Base-by-base conservation (phyloP, 2,113 vertebrate species). In the Casuarius casuarius region DNA sequence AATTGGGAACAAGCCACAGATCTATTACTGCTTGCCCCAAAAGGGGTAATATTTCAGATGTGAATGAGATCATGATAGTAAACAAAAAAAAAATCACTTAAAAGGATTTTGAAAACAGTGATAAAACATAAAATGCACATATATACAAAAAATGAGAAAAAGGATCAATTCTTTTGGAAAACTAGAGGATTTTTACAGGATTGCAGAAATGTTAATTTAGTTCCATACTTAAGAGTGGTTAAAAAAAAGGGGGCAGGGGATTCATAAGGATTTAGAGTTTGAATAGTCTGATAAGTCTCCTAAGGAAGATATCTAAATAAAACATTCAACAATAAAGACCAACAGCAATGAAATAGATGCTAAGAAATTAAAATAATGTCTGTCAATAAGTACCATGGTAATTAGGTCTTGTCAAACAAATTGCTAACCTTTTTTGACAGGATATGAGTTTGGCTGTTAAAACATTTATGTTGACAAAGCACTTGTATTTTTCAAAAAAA, bases 191-290 rank as follows among this genome's bases (percentile, higher is more conserved):
- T 91, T 72, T 46, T 70, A 66, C 9, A 51, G 21, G 7, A 80
- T 73, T 66, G 77, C 12, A 94, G 66, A 75, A 89, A 73, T 4
- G 2, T 54, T 65, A 46, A 85, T 51, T 59, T 49, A 3, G 8
- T 68, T 82, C 29, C 33, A 62, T 8, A 35, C 8, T 81, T 71
- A 68, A 7, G 70, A 92, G 20, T 23, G 38, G 12, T 66, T 74
- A n/a, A 58, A 61, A 35, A 4, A 31, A 21, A 6, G n/a, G 0
- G 5, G 7, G 3, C 2, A 5, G 9, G 10, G 15, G 21, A 7
- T 35, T 73, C 21, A 72, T 80, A 72, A 75, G 4, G 22, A 67
- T 38, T 76, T 76, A 46, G 59, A 63, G 17, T 42, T 38, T 52
- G 22, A 59, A 33, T 54, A 82, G 67, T 20, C 59, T 68, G 23